These are phyloP conservation scores for Drosophila triauraria DNA, from an alignment of 1,140 invertebrate genomes.

Conservation along the genomic window DNA sequence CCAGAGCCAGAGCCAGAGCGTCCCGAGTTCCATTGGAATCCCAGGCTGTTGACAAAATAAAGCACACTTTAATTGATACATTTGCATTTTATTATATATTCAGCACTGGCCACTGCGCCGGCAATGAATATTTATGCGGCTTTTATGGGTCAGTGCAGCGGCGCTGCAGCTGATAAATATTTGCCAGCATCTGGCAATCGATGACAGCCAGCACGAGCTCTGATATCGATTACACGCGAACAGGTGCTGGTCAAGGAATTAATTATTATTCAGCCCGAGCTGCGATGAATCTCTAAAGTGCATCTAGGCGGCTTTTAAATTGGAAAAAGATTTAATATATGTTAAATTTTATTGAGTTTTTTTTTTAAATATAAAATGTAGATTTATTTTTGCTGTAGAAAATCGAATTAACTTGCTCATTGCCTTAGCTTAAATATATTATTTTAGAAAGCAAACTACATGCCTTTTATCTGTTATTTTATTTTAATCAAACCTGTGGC, in stretches of 20 bases:
- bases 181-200: slow-evolving; percentile 50
- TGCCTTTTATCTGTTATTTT: neutral
- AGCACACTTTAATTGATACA: slow-evolving; percentile 83
- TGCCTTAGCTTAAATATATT: too few species aligned
- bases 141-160: slow-evolving; percentile 50
- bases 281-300: slow-evolving; percentile 1
- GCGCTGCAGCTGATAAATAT: slow-evolving; percentile 40
- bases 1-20: slow-evolving; percentile 11
- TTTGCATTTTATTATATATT: slow-evolving; percentile 78
- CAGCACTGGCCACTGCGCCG: slow-evolving; percentile 46
- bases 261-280: slow-evolving; percentile 18
- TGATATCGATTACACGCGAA: slow-evolving; percentile 37
- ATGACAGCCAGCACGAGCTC: slow-evolving; percentile 34
- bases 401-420: too few species aligned
- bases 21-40: slow-evolving; percentile 42
- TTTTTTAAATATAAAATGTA: neutral
- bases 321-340: too few species aligned
- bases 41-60: slow-evolving; percentile 73
- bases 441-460: too few species aligned
- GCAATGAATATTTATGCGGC: slow-evolving; percentile 73
- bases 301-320: neutral
- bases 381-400: too few species aligned
- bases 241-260: slow-evolving; percentile 30
- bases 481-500: neutral
- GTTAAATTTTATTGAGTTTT: neutral